Evolutionary conservation across 2,797 vertebrate species (phyloP).

Genomic region (Nyctalus aviator): DNA sequence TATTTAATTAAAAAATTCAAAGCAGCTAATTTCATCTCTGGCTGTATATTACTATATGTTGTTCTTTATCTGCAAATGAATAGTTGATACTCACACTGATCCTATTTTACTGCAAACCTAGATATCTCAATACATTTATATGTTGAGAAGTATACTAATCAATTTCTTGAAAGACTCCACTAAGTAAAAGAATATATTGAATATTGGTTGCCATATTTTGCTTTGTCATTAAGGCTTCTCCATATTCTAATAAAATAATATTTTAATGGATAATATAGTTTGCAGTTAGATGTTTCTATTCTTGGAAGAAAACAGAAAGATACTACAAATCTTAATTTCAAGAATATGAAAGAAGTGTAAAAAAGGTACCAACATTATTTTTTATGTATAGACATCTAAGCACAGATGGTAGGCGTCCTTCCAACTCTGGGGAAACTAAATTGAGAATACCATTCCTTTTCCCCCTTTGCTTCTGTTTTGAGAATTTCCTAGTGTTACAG

Average conservation of each 20-base stretch:
- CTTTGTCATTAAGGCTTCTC: conserved; percentile 55
- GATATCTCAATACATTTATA: not conserved
- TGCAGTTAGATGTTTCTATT: conserved; percentile 39
- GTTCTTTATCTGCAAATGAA: conserved; percentile 34
- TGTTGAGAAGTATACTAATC: not conserved
- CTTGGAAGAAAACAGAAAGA: conserved; percentile 43
- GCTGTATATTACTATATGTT: not conserved
- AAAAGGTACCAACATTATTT: not conserved
- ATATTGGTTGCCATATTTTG: conserved; percentile 9
- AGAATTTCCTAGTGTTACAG: not conserved
- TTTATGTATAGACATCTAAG: not conserved
- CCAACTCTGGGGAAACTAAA: not conserved
- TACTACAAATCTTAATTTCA: conserved; percentile 25
- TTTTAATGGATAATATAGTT: conserved; percentile 54
- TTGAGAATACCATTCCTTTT: not conserved
- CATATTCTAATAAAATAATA: conserved; percentile 19
- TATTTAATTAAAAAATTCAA: conserved; percentile 56
- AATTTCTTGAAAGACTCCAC: not conserved
- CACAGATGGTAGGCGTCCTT: not conserved
- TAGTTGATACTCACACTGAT: not conserved
- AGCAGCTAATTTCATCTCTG: not conserved
- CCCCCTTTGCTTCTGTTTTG: not conserved
- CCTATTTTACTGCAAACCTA: conserved; percentile 15
- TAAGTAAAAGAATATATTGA: conserved; percentile 31
- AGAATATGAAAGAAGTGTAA: not conserved